Base-by-base conservation (phyloP, 2,888 invertebrate genomes). In the Chrysina gloriosa region DNA sequence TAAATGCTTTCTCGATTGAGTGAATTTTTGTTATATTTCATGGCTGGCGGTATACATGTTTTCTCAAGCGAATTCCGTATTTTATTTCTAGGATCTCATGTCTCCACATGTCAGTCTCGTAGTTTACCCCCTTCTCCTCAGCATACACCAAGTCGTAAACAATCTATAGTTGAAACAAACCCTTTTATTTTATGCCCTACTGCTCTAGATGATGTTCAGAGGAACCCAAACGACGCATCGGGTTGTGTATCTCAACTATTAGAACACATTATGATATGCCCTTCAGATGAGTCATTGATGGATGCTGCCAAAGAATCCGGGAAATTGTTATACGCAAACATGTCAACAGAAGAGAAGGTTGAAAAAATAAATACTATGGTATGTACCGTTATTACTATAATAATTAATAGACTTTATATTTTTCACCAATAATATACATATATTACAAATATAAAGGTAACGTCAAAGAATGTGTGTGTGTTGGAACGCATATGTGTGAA, bases 361-460 rank as follows among this genome's bases (percentile, higher is more conserved):
- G 87, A 89, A 42, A 92, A 93, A 83, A 93, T 97, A 73, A 95
- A 96, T 83, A 85, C 89, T 61, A 92, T 96, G 93, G 97, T 97
- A 81, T 86, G 86, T 56, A 9, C 34, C 7, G 11, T 36, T 36
- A 11, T n/a, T 2, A n/a, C 2, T n/a, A 36, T n/a, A 36, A 1
- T n/a, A n/a, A n/a, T n/a, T n/a, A n/a, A 34, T 1, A 34, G 2
- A 2, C 4, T 34, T 34, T 6, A 29, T 3, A 34, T 34, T 34
- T 34, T 34, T 34, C 11, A 34, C 2, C 11, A 34, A n/a, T 2
- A 34, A 2, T 34, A 34, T 34, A 34, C 31, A 29, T 7, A 6
- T 29, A 29, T 29, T 29, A 29, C n/a, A n/a, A n/a, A n/a, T n/a
- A n/a, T n/a, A n/a, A n/a, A n/a, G n/a, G n/a, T n/a, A n/a, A n/a